A percentile compares a stretch with the other conserved stretches of the same genome.
Evolutionary conservation across 2,797 vertebrate species (phyloP).

Genomic region (Paramormyrops hopkinsi): DNA sequence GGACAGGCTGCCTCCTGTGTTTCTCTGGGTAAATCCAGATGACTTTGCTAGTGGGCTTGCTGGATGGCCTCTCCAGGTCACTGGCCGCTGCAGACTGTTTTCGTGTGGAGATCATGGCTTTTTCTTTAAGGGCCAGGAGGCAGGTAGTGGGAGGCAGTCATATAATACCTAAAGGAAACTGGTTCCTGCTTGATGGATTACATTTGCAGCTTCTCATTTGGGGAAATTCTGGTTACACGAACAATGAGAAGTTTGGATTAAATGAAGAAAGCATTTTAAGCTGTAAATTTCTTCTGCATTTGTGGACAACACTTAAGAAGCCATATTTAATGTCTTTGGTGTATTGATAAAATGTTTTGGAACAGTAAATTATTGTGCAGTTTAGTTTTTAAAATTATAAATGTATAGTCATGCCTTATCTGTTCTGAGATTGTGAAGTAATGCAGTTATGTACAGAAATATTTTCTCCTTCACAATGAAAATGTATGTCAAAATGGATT

Average conservation of each 20-base stretch:
- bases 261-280: neutral
- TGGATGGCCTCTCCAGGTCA: constrained; percentile 31
- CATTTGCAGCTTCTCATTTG: neutral
- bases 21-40: constrained; percentile 48
- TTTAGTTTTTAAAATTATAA: neutral
- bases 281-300: neutral
- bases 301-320: neutral
- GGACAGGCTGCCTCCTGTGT: constrained; percentile 30
- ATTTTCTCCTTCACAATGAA: neutral
- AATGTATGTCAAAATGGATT: neutral
- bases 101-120: neutral
- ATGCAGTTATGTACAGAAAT: neutral
- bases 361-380: neutral
- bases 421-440: neutral
- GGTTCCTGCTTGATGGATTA: neutral
- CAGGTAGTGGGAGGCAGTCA: neutral
- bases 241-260: neutral
- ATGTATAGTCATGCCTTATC: neutral
- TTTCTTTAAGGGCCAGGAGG: neutral
- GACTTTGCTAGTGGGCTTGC: constrained; percentile 57
- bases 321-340: neutral
- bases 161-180: neutral
- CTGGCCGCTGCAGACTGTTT: constrained; percentile 18
- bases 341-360: neutral
- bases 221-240: neutral